phyloP scores from a whole-genome alignment of 2,113 vertebrate genomes.

The Rhipidura dahli region DNA sequence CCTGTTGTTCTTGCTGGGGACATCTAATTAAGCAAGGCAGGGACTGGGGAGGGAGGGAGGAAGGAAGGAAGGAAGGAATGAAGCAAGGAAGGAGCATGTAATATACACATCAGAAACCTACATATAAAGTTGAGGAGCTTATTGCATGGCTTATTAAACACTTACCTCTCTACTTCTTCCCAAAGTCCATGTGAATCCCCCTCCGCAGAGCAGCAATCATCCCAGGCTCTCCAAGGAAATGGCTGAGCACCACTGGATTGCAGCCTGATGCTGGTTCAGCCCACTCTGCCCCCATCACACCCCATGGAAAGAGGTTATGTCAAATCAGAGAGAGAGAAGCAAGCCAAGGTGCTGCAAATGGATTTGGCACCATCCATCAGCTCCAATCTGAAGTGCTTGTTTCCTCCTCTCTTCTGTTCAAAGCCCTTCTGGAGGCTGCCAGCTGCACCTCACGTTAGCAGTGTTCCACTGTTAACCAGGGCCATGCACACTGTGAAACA shows the following conservation, averaged over 20 bases:
- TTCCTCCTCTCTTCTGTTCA: not conserved
- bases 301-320: rapidly evolving
- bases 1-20: not conserved
- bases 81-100: not conserved
- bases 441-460: not conserved
- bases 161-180: not conserved
- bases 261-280: not conserved
- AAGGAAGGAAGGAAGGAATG: not conserved
- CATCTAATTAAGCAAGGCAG: not conserved
- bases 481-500: not conserved
- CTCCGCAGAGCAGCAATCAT: not conserved
- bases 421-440: not conserved
- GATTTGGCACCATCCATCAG: not conserved
- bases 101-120: not conserved
- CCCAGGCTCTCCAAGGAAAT: not conserved
- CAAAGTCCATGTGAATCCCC: not conserved
- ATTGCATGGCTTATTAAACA: not conserved
- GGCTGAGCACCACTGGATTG: not conserved
- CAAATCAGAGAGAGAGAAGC: not conserved
- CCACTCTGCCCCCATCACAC: not conserved
- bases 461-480: not conserved
- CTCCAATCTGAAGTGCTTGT: not conserved
- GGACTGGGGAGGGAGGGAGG: not conserved
- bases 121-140: not conserved
- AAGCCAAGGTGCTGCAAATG: not conserved